Conservation (phyloP, 2,113 vertebrate genomes). For the Siniperca knerii region DNA sequence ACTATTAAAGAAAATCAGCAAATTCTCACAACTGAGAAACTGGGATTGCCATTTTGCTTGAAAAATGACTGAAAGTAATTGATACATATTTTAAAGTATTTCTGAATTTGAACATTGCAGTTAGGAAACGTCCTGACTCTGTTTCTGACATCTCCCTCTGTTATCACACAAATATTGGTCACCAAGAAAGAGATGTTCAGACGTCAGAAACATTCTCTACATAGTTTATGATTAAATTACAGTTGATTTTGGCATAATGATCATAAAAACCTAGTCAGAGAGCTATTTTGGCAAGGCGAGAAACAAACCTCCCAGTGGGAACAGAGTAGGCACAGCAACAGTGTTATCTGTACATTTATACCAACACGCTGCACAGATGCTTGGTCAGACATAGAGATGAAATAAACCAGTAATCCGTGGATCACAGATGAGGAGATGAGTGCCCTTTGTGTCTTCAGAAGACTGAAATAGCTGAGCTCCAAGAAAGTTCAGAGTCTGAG, state of each 20-base stretch:
- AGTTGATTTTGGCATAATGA: background rate
- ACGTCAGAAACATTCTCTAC: background rate
- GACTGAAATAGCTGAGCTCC: slow-evolving; percentile 28
- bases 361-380: slow-evolving; percentile 4
- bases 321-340: background rate
- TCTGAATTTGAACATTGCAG: no score
- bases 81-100: no score
- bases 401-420: slow-evolving; percentile 30
- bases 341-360: slow-evolving; percentile 2
- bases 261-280: background rate
- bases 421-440: slow-evolving; percentile 20
- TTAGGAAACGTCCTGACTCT: no score
- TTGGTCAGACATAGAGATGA: slow-evolving; percentile 36
- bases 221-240: background rate
- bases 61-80: background rate
- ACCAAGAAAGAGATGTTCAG: background rate
- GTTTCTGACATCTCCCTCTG: no score
- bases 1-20: background rate
- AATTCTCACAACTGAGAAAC: background rate
- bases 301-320: background rate
- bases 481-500: slow-evolving; percentile 19
- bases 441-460: slow-evolving; percentile 40
- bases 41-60: no score
- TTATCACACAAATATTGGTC: background rate
- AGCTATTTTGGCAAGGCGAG: background rate